Base-by-base conservation (phyloP, 2,113 vertebrate species). In the human (Homo sapiens) region DNA sequence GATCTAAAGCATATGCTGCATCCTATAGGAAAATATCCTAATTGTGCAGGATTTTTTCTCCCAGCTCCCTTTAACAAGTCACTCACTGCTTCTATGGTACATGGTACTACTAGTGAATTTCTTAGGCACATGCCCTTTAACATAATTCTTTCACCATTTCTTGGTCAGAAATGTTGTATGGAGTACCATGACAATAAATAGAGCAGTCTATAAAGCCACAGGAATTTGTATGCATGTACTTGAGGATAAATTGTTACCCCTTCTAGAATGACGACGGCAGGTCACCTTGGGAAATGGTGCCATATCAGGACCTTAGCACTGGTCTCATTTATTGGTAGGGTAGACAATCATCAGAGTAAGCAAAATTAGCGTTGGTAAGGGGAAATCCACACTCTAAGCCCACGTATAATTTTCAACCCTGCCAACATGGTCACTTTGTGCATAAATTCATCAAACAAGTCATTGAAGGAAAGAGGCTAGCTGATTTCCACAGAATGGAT, bases 1-100 rank as follows among this genome's bases (percentile, higher is more conserved):
- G 64, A 92, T 86, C 18, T 52, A 89, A 92, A 97, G 75, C 79
- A 95, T 27, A 57, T 20, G 48, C 40, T 86, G 35, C 40, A 76
- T 70, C 64, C 73, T 82, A 5, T 17, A 73, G 61, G n/a, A 38
- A 66, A 73, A 40, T 55, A 48, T 50, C 27, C 18, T 48, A 73
- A 12, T 48, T 35, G 16, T 32, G 1, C 6, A 87, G 48, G 52
- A 22, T 92, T 89, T 57, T 35, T 50, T 27, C 89, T 64, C 79
- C 40, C 75, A 96, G 6, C 30, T 83, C 61, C 70, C 82, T 90
- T 80, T 45, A 75, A 18, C 18, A 61, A 55, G 48, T 70, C 11
- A 30, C n/a, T 70, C 40, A 25, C 14, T 79, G 27, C 30, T 95
- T 82, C 38, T 27, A 87, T 18, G 12, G n/a, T 75, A 22, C 16